Base-by-base conservation (phyloP, 2,888 invertebrate species). In the Ichneumoninae sp. region DNA sequence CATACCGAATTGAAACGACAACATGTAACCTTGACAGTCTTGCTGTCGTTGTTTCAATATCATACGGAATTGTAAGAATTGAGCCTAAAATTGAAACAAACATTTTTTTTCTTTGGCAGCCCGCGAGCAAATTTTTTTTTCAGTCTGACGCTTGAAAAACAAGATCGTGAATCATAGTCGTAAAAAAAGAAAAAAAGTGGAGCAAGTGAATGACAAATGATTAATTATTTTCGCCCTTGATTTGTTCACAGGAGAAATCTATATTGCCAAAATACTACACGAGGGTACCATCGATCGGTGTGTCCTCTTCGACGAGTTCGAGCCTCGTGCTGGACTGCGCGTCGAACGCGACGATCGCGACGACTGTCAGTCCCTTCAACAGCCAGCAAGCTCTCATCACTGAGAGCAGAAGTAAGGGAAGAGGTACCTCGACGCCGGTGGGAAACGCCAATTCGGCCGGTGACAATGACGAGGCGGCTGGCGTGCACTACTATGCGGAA, bases 351-450 rank as follows among this genome's bases (percentile, higher is more conserved):
- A 93, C 93, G 47, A 91, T 94, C 60, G 88, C 89, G 73, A 93
- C 93, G 44, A 93, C 91, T 86, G 90, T 90, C 30, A 93, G 93
- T 57, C 92, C 93, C 6, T 94, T 93, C 91, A 93, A 92, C 91
- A 94, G 93, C 81, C 93, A 94, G 33, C 90, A 91, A 10, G 89
- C 92, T 1, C 86, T 93, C 5, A 87, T 91, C 63, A 78, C n/a
- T 10, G n/a, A 68, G 5, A 75, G 30, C 50, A 54, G 22, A 30
- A 44, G n/a, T 16, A 79, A 10, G 50, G 71, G 26, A 52, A 52
- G 26, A 57, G 71, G 16, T 33, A 65, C 22, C 0, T 63, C 74
- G 33, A 7, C 75, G 26, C 16, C 65, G 3, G 16, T 63, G 47
- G 47, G 5, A 63, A 54, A 26, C 79, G 69, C 70, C 57, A 70